Base-by-base conservation (phyloP, 2,888 invertebrate species). In the Conomelus anceps region DNA sequence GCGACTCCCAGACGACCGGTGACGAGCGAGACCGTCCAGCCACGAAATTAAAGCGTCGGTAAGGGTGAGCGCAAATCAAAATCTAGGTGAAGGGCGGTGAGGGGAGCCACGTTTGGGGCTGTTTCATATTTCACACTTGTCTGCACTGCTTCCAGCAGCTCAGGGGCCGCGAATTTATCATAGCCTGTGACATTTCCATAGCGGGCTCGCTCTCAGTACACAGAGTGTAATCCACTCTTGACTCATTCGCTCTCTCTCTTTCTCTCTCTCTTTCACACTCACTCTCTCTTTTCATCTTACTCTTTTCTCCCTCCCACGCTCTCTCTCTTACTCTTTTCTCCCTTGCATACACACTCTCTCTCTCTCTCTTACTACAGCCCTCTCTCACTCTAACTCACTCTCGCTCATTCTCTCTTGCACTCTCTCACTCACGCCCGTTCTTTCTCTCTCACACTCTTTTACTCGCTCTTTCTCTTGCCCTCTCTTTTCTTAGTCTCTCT, bases 51-150 rank as follows among this genome's bases (percentile, higher is more conserved):
- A 91, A 91, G 90, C 88, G 88, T 29, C 86, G 84, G 29, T 85
- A 34, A 29, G 87, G 84, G 23, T 34, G 84, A 89, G 89, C 29
- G 87, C 87, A 87, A 89, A 89, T 89, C 87, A 90, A 90, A 63
- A 63, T n/a, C n/a, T n/a, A n/a, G 34, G 34, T 34, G 34, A 17
- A 17, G 34, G 34, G 17, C 3, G 34, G 63, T 63, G n/a, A 63
- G 63, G 63, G 63, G 63, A n/a, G 1, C n/a, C 63, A 63, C 63
- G 63, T 63, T 63, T 63, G 63, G 34, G 87, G 88, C 84, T 88
- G 89, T 90, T 86, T 90, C 90, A 90, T 90, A 90, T 90, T 90
- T 90, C 90, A 90, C 90, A 90, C 89, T 90, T 90, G 89, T 90
- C 89, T 90, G 89, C 87, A 87, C 88, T 87, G 89, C 84, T 22